Evolutionary conservation across 2,888 invertebrate genomes (phyloP), one percentile per base, ranked within the genome.

Genomic region (Plagodis dolabraria): DNA sequence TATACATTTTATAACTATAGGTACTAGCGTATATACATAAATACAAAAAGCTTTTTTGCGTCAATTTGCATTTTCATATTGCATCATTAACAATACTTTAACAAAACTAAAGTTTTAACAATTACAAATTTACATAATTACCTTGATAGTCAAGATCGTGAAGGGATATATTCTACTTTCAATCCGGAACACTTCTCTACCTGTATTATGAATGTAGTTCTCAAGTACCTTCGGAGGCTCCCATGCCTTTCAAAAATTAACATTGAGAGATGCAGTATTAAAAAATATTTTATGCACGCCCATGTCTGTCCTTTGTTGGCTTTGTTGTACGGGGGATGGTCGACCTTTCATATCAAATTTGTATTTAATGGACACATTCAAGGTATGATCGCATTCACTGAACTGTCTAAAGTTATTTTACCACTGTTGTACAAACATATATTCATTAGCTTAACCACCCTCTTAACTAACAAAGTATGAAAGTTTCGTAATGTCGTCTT

Each of bases 211-310:
- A 40, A 40, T 40, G 10, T 5, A 40, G 22, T 22, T 5, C 40
- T 40, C 10, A 10, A 40, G 40, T 40, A 10, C 8, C 35, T 47
- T 33, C 11, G 50, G 33, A 11, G 22, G 33, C n/a, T 47, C 50
- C 40, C 22, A 42, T 53, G n/a, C 53, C 59, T 55, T 60, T 52
- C 52, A 47, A 60, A 60, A 47, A 54, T 62, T 57, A 44, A 46
- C 62, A 57, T 62, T 57, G 62, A 62, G 55, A 57, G 54, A 53
- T 48, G 53, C 59, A 57, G 12, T 44, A 51, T 57, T 53, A 46
- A 61, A 33, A 57, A 36, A 34, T 47, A 0, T 43, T 54, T 48
- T 6, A 33, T 9, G n/a, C 40, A 52, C 57, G 57, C 57, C 57
- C 35, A 48, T 51, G 38, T 57, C 12, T 57, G 54, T 54, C 51